phyloP scores from a whole-genome alignment of 1,140 invertebrate species.

The Leucophenga varia region DNA sequence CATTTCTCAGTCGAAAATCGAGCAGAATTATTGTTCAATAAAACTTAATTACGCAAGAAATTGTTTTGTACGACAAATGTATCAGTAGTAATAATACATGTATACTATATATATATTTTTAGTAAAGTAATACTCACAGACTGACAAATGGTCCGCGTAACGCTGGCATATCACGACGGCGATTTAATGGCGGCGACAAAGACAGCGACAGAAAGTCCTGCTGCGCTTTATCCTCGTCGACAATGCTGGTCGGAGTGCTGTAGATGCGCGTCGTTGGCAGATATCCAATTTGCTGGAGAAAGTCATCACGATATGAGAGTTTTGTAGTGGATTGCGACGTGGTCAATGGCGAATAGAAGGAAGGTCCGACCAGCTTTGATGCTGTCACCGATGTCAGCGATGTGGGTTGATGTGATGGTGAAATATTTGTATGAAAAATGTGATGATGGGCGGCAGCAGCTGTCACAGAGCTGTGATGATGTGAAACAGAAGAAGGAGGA shows the following conservation, averaged over 20 bases:
- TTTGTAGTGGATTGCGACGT: slow-evolving; percentile 52
- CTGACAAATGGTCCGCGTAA: slow-evolving; percentile 57
- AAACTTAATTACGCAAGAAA: too few relatives aligned
- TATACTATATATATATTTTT: too few relatives aligned
- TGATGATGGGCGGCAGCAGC: slow-evolving; percentile 9
- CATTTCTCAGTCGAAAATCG: too few relatives aligned
- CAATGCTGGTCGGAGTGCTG: slow-evolving; percentile 49
- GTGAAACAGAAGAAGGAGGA: slow-evolving; percentile 25
- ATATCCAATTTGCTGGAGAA: slow-evolving; percentile 54
- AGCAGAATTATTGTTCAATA: too few relatives aligned
- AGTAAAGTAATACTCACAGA: slow-evolving; percentile 56
- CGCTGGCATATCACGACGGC: slow-evolving; percentile 56
- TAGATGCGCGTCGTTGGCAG: slow-evolving; percentile 54
- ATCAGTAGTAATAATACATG: too few relatives aligned
- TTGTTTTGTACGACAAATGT: too few relatives aligned
- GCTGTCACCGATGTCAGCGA: slow-evolving; percentile 28
- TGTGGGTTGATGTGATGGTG: slow-evolving; percentile 27
- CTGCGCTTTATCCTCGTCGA: slow-evolving; percentile 53
- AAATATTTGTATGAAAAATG: slow-evolving; percentile 10
- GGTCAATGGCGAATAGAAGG: slow-evolving; percentile 33
- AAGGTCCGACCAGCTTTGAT: neutral
- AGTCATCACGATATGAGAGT: slow-evolving; percentile 50
- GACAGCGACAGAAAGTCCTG: slow-evolving; percentile 57
- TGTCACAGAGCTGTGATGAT: slow-evolving; percentile 32
- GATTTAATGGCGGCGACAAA: slow-evolving; percentile 57